Evolutionary conservation across 2,888 invertebrate species (phyloP).

Genomic region (Eumacrocentrus americanus): DNA sequence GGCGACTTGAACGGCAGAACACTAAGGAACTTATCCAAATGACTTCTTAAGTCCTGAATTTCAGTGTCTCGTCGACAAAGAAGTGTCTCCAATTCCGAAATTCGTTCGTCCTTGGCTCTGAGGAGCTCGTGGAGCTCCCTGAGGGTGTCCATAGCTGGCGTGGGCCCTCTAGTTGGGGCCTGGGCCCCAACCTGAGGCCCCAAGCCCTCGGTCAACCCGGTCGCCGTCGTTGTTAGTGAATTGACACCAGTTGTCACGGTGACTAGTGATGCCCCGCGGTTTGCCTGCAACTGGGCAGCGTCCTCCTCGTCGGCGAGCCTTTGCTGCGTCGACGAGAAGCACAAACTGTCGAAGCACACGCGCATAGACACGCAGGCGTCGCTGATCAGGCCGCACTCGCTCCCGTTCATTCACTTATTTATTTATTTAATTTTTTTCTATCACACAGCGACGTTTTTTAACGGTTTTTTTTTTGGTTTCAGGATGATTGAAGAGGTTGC

Average conservation of each 20-base stretch:
- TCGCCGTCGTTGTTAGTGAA: constrained; percentile 56
- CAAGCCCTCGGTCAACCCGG: constrained; percentile 64
- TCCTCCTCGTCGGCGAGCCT: constrained; percentile 82
- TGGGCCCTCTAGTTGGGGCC: constrained; percentile 34
- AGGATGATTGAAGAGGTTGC: background rate
- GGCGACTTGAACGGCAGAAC: constrained; percentile 77
- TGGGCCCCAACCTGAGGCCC: constrained; percentile 26
- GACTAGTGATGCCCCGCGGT: constrained; percentile 26
- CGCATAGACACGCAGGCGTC: constrained; percentile 78
- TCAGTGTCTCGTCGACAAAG: constrained; percentile 78
- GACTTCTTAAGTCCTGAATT: constrained; percentile 82
- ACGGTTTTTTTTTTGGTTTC: background rate
- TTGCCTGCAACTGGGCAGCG: constrained; percentile 63
- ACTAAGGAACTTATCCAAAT: constrained; percentile 90
- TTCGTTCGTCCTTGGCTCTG: constrained; percentile 71
- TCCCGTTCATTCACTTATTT: constrained; percentile 55
- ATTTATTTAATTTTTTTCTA: no score
- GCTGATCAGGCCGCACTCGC: constrained; percentile 56
- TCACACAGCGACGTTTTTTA: background rate
- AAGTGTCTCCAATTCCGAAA: constrained; percentile 76
- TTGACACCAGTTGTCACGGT: constrained; percentile 30
- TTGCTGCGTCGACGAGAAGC: constrained; percentile 83
- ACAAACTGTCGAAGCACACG: constrained; percentile 88
- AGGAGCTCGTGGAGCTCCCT: constrained; percentile 67
- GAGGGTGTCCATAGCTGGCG: constrained; percentile 43